A percentile compares a stretch with the other conserved stretches of the same genome.
Evolutionary conservation across 2,797 vertebrate species (phyloP).

Genomic region (Heliangelus exortis): DNA sequence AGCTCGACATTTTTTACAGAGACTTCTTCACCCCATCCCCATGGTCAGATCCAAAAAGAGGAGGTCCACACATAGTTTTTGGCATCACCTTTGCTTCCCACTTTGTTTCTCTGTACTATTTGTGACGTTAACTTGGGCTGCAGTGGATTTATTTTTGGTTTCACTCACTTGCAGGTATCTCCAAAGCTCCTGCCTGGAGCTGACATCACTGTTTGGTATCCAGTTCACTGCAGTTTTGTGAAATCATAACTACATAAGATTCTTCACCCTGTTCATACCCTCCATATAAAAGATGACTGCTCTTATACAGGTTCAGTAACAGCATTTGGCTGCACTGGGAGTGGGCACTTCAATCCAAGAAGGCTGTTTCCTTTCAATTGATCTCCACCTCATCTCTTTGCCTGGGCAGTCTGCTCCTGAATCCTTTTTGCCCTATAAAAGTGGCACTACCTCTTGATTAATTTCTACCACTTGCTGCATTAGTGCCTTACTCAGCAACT

Average conservation of each 20-base stretch:
- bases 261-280: background rate
- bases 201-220: background rate
- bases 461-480: background rate
- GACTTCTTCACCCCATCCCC: background rate
- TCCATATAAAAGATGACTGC: background rate
- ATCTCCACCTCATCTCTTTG: background rate
- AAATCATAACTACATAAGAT: background rate
- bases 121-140: background rate
- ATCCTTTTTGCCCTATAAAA: background rate
- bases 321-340: background rate
- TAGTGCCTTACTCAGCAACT: constrained; percentile 21
- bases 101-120: background rate
- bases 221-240: rapidly evolving
- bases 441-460: background rate
- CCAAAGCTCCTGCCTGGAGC: background rate
- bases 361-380: background rate
- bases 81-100: background rate
- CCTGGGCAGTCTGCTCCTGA: background rate
- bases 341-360: background rate
- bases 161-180: background rate
- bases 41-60: background rate
- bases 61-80: rapidly evolving
- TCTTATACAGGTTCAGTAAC: background rate
- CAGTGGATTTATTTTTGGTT: background rate
- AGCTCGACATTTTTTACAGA: background rate